Evolutionary conservation across 2,797 vertebrate species (phyloP).

Genomic region (Ctenochaetus hawaiiensis): DNA sequence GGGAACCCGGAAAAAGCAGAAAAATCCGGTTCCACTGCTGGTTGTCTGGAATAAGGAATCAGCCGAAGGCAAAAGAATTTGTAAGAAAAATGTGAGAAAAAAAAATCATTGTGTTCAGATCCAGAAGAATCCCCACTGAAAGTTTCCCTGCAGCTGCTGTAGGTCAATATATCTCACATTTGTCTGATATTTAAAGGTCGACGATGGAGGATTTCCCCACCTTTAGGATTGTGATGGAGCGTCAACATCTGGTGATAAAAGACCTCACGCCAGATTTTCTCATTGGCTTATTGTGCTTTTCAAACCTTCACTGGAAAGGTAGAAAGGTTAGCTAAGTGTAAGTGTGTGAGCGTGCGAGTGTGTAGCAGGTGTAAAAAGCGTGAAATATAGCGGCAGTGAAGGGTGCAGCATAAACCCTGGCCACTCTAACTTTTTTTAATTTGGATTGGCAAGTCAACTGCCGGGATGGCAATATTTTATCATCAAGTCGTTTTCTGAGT

Average conservation of each 20-base stretch:
- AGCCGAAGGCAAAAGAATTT: background rate
- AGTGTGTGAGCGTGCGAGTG: slow-evolving; percentile 12
- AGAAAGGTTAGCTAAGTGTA: background rate
- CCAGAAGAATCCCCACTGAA: background rate
- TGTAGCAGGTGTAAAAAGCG: slow-evolving; percentile 42
- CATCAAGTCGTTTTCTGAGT: slow-evolving; percentile 75
- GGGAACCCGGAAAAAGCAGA: background rate
- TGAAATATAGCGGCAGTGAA: slow-evolving; percentile 76
- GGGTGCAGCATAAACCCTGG: slow-evolving; percentile 68
- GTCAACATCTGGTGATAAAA: slow-evolving; percentile 21
- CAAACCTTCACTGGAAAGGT: slow-evolving; percentile 4
- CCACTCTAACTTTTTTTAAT: slow-evolving; percentile 83
- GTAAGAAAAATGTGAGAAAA: too few relatives aligned
- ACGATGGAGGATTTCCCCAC: background rate
- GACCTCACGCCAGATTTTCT: slow-evolving; percentile 12
- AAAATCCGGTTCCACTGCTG: background rate
- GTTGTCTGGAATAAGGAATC: background rate
- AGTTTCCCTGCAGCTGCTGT: background rate
- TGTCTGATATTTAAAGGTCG: slow-evolving; percentile 5
- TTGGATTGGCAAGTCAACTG: slow-evolving; percentile 83
- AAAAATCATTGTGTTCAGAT: background rate
- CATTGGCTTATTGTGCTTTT: slow-evolving; percentile 28
- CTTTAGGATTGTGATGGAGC: background rate
- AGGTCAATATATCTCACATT: background rate
- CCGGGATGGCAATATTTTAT: slow-evolving; percentile 76